Conservation (phyloP, 2,113 vertebrate species). For the Cyanistes caeruleus region DNA sequence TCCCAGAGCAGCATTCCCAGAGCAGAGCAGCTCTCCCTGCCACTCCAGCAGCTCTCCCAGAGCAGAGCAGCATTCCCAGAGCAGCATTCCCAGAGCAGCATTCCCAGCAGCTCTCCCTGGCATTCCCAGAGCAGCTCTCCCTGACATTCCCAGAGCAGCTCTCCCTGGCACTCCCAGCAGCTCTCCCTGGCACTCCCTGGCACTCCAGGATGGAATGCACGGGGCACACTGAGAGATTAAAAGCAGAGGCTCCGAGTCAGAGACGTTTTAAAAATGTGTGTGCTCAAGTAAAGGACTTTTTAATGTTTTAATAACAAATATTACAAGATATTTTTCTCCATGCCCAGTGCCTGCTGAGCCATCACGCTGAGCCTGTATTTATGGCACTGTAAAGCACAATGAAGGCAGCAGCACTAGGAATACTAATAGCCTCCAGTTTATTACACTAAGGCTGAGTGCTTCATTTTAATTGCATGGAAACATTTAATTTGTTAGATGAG, state of each 20-base stretch:
- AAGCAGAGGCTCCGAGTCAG: conserved; percentile 11
- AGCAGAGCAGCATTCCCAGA: too few relatives aligned
- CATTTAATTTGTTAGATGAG: conserved; percentile 78
- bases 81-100: neutral
- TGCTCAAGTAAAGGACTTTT: conserved; percentile 69
- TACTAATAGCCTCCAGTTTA: conserved; percentile 76
- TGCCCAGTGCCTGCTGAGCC: conserved; percentile 69
- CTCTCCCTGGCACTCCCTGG: neutral
- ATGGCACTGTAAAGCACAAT: conserved; percentile 75
- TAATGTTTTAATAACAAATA: conserved; percentile 78
- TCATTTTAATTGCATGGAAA: conserved; percentile 78
- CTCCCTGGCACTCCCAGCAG: neutral
- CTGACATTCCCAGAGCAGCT: too few relatives aligned
- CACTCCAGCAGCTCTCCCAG: too few relatives aligned
- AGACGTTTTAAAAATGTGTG: conserved; percentile 46
- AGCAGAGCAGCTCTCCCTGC: too few relatives aligned
- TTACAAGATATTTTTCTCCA: conserved; percentile 69
- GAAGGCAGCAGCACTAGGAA: conserved; percentile 64
- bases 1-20: too few relatives aligned
- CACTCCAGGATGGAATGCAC: neutral
- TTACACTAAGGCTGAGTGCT: conserved; percentile 74
- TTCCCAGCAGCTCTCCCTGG: neutral
- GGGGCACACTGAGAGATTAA: neutral
- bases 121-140: too few relatives aligned
- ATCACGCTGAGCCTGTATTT: conserved; percentile 71